Evolutionary conservation across 2,797 vertebrate species (phyloP).

Genomic region (Cheirogaleus major): DNA sequence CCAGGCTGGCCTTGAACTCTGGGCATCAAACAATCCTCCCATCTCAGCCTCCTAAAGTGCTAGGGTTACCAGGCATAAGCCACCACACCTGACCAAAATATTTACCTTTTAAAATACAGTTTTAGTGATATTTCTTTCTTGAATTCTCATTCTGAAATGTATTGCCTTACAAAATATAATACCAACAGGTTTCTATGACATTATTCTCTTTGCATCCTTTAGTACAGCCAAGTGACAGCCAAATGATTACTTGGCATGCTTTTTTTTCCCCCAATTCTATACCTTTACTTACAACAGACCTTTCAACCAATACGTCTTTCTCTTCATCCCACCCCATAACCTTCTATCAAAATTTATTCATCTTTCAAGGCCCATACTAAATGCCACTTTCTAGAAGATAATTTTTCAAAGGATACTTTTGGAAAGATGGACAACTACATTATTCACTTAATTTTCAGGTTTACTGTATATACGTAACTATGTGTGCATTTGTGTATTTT

Average conservation of each 20-base stretch:
- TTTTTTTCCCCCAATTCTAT: not conserved
- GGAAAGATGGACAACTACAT: not conserved
- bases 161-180: not conserved
- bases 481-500: not conserved
- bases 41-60: too few relatives aligned
- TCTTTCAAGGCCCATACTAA: not conserved
- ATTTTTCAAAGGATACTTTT: not conserved
- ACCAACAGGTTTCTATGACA: not conserved
- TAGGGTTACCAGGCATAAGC: too few relatives aligned
- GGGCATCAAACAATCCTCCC: too few relatives aligned
- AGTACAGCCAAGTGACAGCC: not conserved
- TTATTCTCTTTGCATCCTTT: not conserved
- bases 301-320: not conserved
- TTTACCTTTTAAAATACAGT: not conserved
- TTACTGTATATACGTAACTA: not conserved
- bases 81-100: not conserved
- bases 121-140: not conserved
- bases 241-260: not conserved
- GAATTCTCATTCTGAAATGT: not conserved
- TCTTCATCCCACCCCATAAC: not conserved
- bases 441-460: not conserved
- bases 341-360: not conserved
- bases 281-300: not conserved
- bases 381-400: not conserved
- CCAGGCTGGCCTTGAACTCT: too few relatives aligned